A percentile compares a stretch with the other conserved stretches of the same genome.
phyloP scores from a whole-genome alignment of 2,888 invertebrate genomes.

The Nemapogon koenigi region DNA sequence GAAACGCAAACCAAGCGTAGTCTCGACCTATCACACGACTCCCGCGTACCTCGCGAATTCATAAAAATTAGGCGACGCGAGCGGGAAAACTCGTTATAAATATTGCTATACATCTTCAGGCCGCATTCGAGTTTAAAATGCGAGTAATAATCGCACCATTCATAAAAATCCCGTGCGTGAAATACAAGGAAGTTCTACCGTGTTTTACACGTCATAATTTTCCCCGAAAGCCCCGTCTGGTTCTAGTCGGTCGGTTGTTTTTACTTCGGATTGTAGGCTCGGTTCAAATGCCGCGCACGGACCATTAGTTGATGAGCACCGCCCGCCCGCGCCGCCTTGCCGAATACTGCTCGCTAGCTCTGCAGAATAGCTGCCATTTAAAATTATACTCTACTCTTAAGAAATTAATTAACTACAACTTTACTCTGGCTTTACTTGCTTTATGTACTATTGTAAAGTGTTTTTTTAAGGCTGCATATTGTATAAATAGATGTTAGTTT shows the following conservation, averaged over 20 bases:
- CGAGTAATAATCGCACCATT: conserved; percentile 62
- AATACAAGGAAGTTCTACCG: conserved; percentile 53
- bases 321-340: conserved; percentile 30
- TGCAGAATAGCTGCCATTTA: too few relatives aligned
- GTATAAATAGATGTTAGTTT: too few relatives aligned
- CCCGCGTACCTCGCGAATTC: not conserved
- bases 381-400: too few relatives aligned
- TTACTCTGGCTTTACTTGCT: too few relatives aligned
- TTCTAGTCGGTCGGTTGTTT: conserved; percentile 25
- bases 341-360: conserved; percentile 23
- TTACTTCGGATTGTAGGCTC: conserved; percentile 35
- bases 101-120: conserved; percentile 59
- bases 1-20: too few relatives aligned
- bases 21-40: too few relatives aligned
- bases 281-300: conserved; percentile 65
- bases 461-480: too few relatives aligned
- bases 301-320: conserved; percentile 66
- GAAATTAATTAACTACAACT: too few relatives aligned
- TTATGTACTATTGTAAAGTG: too few relatives aligned
- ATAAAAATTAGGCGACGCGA: conserved; percentile 51
- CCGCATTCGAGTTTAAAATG: conserved; percentile 63
- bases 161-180: conserved; percentile 60
- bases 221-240: conserved; percentile 55
- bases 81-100: conserved; percentile 62
- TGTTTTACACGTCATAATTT: conserved; percentile 65